A percentile compares a stretch with the other conserved stretches of the same genome.
Evolutionary conservation across 2,888 invertebrate genomes (phyloP).

Genomic region (Plusia festucae): DNA sequence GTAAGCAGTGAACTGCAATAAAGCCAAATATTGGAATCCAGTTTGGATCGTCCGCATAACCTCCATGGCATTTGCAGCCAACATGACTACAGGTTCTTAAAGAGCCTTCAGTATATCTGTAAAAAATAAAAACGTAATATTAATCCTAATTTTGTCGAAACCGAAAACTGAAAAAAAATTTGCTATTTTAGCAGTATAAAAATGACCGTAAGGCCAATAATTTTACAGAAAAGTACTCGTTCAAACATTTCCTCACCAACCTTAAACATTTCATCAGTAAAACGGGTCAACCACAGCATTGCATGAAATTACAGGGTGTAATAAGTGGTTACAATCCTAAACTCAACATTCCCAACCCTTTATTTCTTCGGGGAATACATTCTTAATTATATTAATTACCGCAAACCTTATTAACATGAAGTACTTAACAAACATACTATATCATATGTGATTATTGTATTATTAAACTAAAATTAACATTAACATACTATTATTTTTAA

Average conservation of each 20-base stretch:
- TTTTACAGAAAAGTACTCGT: no score
- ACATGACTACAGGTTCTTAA: conserved; percentile 16
- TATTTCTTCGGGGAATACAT: neutral
- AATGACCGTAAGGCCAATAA: no score
- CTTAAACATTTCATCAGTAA: neutral
- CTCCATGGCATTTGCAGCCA: conserved; percentile 6
- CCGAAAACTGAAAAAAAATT: neutral
- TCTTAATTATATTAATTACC: conserved; percentile 7
- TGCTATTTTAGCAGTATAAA: no score
- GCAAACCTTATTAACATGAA: neutral
- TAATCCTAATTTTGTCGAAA: neutral
- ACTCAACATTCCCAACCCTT: neutral
- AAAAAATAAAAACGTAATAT: no score
- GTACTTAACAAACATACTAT: neutral
- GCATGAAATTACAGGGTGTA: neutral
- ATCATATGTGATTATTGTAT: neutral
- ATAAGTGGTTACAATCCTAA: neutral
- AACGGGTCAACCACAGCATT: neutral
- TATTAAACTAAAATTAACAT: neutral
- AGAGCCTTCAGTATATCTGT: no score
- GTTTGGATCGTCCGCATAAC: conserved; percentile 31
- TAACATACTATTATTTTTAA: neutral
- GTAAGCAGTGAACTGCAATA: conserved; percentile 39
- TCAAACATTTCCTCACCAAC: no score
- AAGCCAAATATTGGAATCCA: conserved; percentile 28